Conservation (phyloP, 2,888 invertebrate species). For the Drosophila peninsularis region DNA sequence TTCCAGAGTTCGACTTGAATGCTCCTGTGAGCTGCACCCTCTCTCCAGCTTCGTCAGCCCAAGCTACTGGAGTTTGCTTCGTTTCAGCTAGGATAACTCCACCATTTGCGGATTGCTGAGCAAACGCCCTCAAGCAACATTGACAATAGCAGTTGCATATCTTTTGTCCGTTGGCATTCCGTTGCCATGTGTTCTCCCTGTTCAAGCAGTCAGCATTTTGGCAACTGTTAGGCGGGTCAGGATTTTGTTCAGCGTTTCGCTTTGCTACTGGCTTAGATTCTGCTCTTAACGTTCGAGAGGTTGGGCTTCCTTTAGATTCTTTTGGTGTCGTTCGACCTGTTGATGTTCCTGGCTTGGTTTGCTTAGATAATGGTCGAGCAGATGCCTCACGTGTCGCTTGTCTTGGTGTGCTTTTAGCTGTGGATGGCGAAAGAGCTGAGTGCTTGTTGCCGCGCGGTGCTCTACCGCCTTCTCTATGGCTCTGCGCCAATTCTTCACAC, state of each 20-base stretch:
- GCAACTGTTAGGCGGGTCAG: background rate
- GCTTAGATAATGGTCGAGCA: background rate
- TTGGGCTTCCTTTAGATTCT: too few species aligned
- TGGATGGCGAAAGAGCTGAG: too few species aligned
- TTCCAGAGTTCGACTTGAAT: background rate
- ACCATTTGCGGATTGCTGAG: background rate
- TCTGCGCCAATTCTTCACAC: too few species aligned
- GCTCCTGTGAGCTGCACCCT: background rate
- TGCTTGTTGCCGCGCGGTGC: too few species aligned
- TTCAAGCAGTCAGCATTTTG: background rate
- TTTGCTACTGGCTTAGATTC: background rate
- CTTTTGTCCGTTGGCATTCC: background rate
- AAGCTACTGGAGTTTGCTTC: background rate
- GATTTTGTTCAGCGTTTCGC: background rate
- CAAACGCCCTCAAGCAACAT: background rate
- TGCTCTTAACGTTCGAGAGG: too few species aligned
- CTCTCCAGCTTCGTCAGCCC: background rate
- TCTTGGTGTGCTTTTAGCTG: too few species aligned
- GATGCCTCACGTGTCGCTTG: too few species aligned
- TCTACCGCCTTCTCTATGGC: too few species aligned
- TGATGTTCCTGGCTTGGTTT: background rate
- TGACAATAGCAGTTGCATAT: slow-evolving; percentile 1
- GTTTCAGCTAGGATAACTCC: background rate
- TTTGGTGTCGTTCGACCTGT: background rate
- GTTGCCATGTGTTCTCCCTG: too few species aligned